These are phyloP conservation scores for Coleophora flavipennella DNA, from an alignment of 2,888 invertebrate genomes.

Conservation along the genomic window DNA sequence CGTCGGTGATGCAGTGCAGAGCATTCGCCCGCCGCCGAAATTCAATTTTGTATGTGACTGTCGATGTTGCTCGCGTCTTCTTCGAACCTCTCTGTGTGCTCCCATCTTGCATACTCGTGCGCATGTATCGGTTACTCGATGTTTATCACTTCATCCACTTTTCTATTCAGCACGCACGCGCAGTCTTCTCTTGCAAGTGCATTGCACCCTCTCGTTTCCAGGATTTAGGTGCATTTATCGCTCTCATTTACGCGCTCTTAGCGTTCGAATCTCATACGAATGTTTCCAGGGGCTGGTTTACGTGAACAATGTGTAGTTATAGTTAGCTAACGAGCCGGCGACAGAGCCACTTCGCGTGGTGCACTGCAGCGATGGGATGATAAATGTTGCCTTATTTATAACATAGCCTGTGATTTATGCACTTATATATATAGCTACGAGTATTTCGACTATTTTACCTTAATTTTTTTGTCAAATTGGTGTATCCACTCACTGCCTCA, in stretches of 20 bases:
- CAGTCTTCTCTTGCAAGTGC: slow-evolving; percentile 58
- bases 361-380: slow-evolving; percentile 54
- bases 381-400: slow-evolving; percentile 59
- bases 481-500: slow-evolving; percentile 32
- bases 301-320: neutral
- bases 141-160: slow-evolving; percentile 58
- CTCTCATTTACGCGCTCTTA: slow-evolving; percentile 25
- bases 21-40: slow-evolving; percentile 23
- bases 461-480: slow-evolving; percentile 29
- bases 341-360: slow-evolving; percentile 22
- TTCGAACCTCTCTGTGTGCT: slow-evolving; percentile 55
- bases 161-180: slow-evolving; percentile 65
- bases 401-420: slow-evolving; percentile 44
- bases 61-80: slow-evolving; percentile 67
- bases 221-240: slow-evolving; percentile 34
- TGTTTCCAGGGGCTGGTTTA: slow-evolving; percentile 4
- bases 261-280: slow-evolving; percentile 14
- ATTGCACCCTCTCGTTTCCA: slow-evolving; percentile 49
- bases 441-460: slow-evolving; percentile 19
- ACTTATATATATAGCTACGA: slow-evolving; percentile 38
- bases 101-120: slow-evolving; percentile 67
- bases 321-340: slow-evolving; percentile 4
- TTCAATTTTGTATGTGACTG: slow-evolving; percentile 48
- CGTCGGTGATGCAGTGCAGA: slow-evolving; percentile 29
- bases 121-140: slow-evolving; percentile 57